Base-by-base conservation (phyloP, 92 coral and sea anemone species). In the Nematostella vectensis region DNA sequence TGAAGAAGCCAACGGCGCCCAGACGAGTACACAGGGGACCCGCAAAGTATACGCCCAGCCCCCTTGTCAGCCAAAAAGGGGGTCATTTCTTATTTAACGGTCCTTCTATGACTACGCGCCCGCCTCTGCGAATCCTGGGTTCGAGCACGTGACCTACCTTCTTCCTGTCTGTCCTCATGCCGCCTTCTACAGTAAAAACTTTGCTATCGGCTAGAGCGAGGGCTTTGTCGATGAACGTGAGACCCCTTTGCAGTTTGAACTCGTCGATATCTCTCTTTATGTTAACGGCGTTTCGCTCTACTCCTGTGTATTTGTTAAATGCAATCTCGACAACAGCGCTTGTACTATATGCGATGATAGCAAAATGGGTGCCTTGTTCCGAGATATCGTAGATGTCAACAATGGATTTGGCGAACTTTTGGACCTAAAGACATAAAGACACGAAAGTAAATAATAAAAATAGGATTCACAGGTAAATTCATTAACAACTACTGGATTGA, bases 251-350 rank as follows among this genome's bases (percentile, higher is more conserved):
- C 33, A 9, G 49, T 52, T 11, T 50, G 21, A 63, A 63, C 0
- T 26, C n/a, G 29, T 63, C 61, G 33, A 63, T 63, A 22, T 51
- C 61, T 20, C 70, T 43, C 24, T 63, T 63, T n/a, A 63, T 55
- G 39, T 55, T 66, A 4, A 66, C 63, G n/a, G 58, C 72, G 15
- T 66, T 66, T 8, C 57, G 27, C 18, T 55, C 30, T 13, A 30
- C 72, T 18, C 72, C 72, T 9, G 37, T 55, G 53, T 66, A 66
- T 25, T 55, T 66, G 29, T 66, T 55, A 45, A 66, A 66, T 8
- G 15, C 31, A 37, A 66, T 66, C 61, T 38, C 47, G 22, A 66
- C 33, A 24, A 31, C 72, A 15, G 72, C 62, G 11, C 9, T 25
- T 48, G 50, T 33, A 49, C 70, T 63, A 38, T 50, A 63, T 0